Base-by-base conservation (phyloP, 2,113 vertebrate species). In the Callipepla californica region DNA sequence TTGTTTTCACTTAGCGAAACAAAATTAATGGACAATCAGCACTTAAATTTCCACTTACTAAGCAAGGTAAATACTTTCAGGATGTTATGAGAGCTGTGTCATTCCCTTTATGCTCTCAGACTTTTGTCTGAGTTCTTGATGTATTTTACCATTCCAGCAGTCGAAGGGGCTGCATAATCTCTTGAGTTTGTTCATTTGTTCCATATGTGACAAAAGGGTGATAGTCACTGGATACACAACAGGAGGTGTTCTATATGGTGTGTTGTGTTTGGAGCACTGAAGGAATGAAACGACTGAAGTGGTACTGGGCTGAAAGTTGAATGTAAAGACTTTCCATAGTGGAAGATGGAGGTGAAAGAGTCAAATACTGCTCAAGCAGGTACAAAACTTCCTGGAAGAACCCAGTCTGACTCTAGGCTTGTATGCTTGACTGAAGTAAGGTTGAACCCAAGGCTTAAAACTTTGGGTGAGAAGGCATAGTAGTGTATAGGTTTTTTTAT, bases 391-490 rank as follows among this genome's bases (percentile, higher is more conserved):
- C 23, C n/a, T 72, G 21, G 19, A 81, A 85, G 32, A 32, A 62
- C 25, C 3, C 7, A 45, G 23, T 32, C 25, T 67, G 45, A 5
- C 15, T 67, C 81, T 87, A 80, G 26, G 23, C 30, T 76, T 80
- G 23, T 51, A 11, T 85, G 45, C 36, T 40, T 34, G 47, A 79
- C 44, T n/a, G 42, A 89, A 81, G 81, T 73, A 73, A 85, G 80
- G 62, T 79, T 79, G 76, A 91, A 85, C 6, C 9, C 18, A 45
- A 83, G 57, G 19, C 40, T 78, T 81, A 82, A 87, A 79, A 15
- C 58, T 95, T 91, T 87, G 72, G 62, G 55, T 92, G 55, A 79
- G 65, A 89, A 81, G 25, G n/a, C 59, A 23, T 83, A 74, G 65
- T n/a, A 73, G n/a, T 89, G 34, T 85, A 94, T 82, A 36, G 36